Base-by-base conservation (phyloP, 2,797 vertebrate genomes). In the Botia almorhae region DNA sequence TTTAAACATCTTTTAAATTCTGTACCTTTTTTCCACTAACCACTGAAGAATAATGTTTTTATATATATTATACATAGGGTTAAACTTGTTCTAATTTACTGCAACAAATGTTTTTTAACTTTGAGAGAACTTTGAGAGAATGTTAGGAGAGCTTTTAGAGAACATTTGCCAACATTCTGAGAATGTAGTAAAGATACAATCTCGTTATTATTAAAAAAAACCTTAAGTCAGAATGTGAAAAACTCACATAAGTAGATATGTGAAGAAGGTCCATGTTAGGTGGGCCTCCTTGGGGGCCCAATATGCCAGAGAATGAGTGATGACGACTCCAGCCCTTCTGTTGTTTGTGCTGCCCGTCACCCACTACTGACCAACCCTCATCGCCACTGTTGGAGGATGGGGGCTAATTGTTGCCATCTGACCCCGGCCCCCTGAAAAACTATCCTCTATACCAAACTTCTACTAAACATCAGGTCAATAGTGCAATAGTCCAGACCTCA, bases 391-490 rank as follows among this genome's bases (percentile, higher is more conserved):
- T 61, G 76, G 23, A n/a, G 85, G 65, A 81, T 64, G 83, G 87
- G 83, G 88, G 89, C 89, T 91, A 89, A 91, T 93, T 89, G 89
- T 87, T 76, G 87, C 91, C 86, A 91, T 91, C 73, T 90, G 91
- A 91, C 63, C 33, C 17, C 2, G 8, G 91, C 90, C 33, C 16
- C 17, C 61, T 65, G 63, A 39, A 39, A 65, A n/a, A 39, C 63
- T 10, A 65, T 92, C 91, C 82, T 85, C 43, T 46, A 46, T 8
- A 2, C 10, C 10, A 46, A 43, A 46, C 43, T 46, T 8, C 43
- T 12, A 13, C 58, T 29, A 61, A 12, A 60, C 58, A 26, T 4
- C 11, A 60, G 2, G 21, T 26, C 11, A 26, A 11, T 2, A 21
- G 55, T 21, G 13, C n/a, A 8, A 23, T 14, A 51, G 0, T 12